Percentiles rank a stretch among this genome's conserved stretches.
These are phyloP conservation scores for Phalacrocorax pelagicus DNA, from an alignment of 2,113 vertebrate genomes.

Conservation along the genomic window DNA sequence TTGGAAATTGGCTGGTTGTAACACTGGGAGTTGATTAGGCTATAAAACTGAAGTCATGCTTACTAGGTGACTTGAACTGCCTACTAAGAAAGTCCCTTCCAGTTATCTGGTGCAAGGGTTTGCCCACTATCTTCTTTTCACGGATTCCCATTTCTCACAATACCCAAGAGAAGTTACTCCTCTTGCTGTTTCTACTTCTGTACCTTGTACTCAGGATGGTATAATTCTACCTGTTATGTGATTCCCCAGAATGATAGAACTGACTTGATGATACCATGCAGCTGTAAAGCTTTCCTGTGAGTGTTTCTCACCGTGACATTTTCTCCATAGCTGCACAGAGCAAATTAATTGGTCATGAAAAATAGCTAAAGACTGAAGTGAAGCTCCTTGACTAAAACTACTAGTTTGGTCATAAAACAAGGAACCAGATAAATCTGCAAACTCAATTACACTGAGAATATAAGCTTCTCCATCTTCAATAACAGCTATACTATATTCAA, in stretches of 20 bases:
- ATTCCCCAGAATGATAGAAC: neutral
- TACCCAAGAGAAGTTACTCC: neutral
- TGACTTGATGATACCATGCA: neutral
- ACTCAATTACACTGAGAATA: neutral
- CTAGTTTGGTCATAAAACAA: neutral
- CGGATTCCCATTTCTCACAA: neutral
- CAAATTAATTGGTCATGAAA: neutral
- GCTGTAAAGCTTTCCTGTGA: neutral
- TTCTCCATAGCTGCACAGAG: neutral
- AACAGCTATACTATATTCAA: neutral
- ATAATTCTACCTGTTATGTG: neutral
- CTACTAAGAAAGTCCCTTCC: neutral
- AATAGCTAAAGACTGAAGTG: neutral
- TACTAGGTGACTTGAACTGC: neutral
- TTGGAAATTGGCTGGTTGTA: neutral
- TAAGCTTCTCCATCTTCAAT: neutral
- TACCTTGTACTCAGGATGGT: neutral
- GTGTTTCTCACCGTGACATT: neutral
- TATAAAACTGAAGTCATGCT: neutral
- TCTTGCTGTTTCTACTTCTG: neutral
- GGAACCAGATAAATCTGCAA: neutral
- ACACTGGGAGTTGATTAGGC: neutral
- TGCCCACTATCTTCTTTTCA: neutral
- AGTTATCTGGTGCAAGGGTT: neutral
- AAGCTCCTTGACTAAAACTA: neutral